Percentiles rank a stretch among this genome's conserved stretches.
These are phyloP conservation scores for Lytechinus variegatus DNA, from an alignment of 35 echinoderm and acorn worm genomes.

Conservation along the genomic window DNA sequence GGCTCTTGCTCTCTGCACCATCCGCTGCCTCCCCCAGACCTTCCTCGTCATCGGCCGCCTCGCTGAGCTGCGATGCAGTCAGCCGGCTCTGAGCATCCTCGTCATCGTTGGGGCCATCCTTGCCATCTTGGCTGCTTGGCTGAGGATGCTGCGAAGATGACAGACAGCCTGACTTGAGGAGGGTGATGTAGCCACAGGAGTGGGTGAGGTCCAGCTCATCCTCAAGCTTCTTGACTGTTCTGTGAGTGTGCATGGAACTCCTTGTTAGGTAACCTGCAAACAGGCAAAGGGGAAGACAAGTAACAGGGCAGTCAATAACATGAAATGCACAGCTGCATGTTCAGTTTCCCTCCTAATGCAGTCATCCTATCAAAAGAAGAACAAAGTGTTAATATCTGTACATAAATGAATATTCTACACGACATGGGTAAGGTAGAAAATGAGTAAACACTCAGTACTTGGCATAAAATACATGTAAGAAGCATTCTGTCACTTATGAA, in stretches of 20 bases:
- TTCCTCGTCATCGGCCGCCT: slow-evolving; percentile 29
- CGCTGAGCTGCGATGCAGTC: slow-evolving; percentile 30
- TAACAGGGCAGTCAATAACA: no score
- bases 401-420: no score
- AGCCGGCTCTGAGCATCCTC: neutral
- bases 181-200: slow-evolving; percentile 91
- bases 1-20: neutral
- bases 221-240: slow-evolving; percentile 63
- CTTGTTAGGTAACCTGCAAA: slow-evolving; percentile 63
- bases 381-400: no score
- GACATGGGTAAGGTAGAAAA: no score
- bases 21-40: neutral
- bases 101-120: slow-evolving; percentile 13
- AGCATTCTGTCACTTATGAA: no score
- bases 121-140: slow-evolving; percentile 13
- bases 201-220: slow-evolving; percentile 80
- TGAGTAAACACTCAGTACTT: no score
- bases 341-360: no score
- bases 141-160: neutral
- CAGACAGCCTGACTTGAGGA: slow-evolving; percentile 78
- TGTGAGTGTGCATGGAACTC: slow-evolving; percentile 79
- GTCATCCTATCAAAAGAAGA: no score
- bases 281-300: neutral
- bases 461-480: no score
- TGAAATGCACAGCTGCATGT: no score